A percentile compares a stretch with the other conserved stretches of the same genome.
Evolutionary conservation across 23 tunicate species (phyloP).

Genomic region (Styela plicata): DNA sequence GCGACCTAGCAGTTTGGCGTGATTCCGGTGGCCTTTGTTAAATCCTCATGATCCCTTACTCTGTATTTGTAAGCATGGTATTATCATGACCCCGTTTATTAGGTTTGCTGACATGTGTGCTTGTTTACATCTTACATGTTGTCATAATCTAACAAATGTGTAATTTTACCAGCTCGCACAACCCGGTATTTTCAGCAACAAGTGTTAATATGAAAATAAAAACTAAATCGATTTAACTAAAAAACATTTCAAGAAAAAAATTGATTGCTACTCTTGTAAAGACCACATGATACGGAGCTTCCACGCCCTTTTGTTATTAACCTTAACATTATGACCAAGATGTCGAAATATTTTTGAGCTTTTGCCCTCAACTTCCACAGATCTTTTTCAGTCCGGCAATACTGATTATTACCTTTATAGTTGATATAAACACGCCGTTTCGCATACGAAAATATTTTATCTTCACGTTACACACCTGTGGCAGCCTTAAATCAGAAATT

Average conservation of each 20-base stretch:
- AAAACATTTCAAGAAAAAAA: not conserved
- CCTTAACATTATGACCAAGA: not conserved
- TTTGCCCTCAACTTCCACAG: not conserved
- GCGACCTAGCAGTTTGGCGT: not conserved
- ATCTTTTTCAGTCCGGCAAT: not conserved
- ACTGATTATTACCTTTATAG: not conserved
- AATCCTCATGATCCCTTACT: not conserved
- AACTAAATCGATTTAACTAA: not conserved
- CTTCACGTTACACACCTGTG: no score
- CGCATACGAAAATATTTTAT: no score
- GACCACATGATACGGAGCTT: not conserved
- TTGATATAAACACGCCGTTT: no score
- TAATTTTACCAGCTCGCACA: not conserved
- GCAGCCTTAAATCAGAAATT: no score
- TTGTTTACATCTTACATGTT: slow-evolving; percentile 17
- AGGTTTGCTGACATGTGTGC: not conserved
- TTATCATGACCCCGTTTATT: not conserved
- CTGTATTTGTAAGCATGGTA: not conserved
- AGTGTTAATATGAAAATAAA: not conserved
- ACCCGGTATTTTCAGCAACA: not conserved
- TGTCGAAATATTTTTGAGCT: no score
- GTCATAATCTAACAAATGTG: slow-evolving; percentile 18
- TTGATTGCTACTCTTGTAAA: not conserved
- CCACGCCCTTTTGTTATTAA: not conserved
- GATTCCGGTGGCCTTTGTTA: not conserved